These are phyloP conservation scores for Tridacna gigas DNA, from an alignment of 2,888 invertebrate species.

Conservation along the genomic window DNA sequence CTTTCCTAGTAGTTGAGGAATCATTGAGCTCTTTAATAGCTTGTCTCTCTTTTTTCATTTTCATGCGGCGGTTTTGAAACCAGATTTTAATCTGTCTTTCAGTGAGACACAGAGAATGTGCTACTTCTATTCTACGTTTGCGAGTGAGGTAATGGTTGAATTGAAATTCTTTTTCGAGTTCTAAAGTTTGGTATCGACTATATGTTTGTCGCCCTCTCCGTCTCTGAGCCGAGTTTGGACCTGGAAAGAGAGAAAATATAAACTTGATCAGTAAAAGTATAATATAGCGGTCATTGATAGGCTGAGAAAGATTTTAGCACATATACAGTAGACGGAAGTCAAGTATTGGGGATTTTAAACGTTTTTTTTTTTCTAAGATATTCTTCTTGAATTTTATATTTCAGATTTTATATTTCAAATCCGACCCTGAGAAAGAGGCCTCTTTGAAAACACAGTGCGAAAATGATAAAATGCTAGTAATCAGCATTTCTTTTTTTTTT, in stretches of 20 bases:
- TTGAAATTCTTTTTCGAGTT: slow-evolving; percentile 99
- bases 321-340: no score
- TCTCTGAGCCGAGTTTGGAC: slow-evolving; percentile 83
- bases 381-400: no score
- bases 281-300: no score
- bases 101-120: slow-evolving; percentile 97
- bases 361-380: no score
- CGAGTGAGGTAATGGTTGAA: slow-evolving; percentile 99
- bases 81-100: slow-evolving; percentile 92
- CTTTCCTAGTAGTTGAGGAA: slow-evolving; percentile 35
- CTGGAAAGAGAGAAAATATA: slow-evolving; percentile 65
- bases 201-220: slow-evolving; percentile 96
- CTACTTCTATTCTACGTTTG: slow-evolving; percentile 98
- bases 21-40: slow-evolving; percentile 82
- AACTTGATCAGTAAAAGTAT: no score
- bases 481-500: no score
- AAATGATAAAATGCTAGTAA: no score
- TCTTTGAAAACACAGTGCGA: no score
- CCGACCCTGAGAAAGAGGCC: no score
- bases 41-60: slow-evolving; percentile 90
- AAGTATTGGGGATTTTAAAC: no score
- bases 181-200: slow-evolving; percentile 98
- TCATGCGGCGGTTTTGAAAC: slow-evolving; percentile 98
- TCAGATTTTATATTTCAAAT: no score
- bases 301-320: no score